phyloP scores from a whole-genome alignment of 1,140 invertebrate species.

The Maconellicoccus hirsutus region DNA sequence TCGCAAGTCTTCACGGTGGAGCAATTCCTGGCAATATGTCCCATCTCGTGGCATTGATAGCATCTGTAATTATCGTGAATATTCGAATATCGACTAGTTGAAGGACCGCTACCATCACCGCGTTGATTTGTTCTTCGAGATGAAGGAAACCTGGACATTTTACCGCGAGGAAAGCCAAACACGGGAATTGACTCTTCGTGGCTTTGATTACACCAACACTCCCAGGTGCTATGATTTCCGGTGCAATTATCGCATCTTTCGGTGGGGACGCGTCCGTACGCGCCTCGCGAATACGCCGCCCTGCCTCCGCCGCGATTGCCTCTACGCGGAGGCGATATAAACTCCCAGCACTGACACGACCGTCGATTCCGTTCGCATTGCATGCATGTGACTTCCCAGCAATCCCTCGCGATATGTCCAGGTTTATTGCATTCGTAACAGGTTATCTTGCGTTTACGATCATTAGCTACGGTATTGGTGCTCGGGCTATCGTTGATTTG shows the following conservation, averaged over 20 bases:
- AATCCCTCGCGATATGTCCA: conserved; percentile 82
- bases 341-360: too few relatives aligned
- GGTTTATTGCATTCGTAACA: conserved; percentile 74
- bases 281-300: too few relatives aligned
- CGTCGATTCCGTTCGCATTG: too few relatives aligned
- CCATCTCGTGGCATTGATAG: conserved; percentile 70
- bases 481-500: too few relatives aligned
- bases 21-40: conserved; percentile 83
- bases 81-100: neutral
- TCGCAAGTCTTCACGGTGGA: conserved; percentile 34
- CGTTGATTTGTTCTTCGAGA: too few relatives aligned
- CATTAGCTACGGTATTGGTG: neutral
- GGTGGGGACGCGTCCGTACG: too few relatives aligned
- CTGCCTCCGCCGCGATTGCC: too few relatives aligned
- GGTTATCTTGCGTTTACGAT: conserved; percentile 39
- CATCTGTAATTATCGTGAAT: conserved; percentile 40
- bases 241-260: neutral
- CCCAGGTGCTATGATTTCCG: neutral
- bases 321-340: too few relatives aligned
- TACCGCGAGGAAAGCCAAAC: too few relatives aligned
- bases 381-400: too few relatives aligned
- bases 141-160: too few relatives aligned
- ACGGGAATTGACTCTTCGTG: too few relatives aligned
- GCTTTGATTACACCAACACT: neutral
- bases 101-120: neutral